phyloP scores from a whole-genome alignment of 2,888 invertebrate genomes.

The Caenorhabditis uteleia region DNA sequence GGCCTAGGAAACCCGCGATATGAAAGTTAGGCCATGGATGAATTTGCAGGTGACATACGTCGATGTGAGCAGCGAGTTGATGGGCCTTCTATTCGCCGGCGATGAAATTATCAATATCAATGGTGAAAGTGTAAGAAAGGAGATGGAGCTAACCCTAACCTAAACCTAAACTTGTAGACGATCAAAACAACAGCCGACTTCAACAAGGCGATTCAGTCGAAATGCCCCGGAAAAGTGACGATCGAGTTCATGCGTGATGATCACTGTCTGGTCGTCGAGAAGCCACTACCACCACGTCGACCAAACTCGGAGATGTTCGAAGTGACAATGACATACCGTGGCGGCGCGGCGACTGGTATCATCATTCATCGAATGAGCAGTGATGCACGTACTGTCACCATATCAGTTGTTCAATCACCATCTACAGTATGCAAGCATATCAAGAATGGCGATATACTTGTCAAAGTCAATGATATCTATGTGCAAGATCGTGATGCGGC shows the following conservation, averaged over 20 bases:
- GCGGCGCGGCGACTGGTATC: slow-evolving; percentile 54
- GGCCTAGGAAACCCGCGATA: background rate
- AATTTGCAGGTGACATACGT: slow-evolving; percentile 29
- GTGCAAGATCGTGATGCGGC: slow-evolving; percentile 47
- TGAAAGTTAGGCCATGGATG: background rate
- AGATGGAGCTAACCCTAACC: background rate
- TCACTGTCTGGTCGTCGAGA: slow-evolving; percentile 46
- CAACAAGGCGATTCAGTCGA: slow-evolving; percentile 23
- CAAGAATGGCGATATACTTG: slow-evolving; percentile 51
- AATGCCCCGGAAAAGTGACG: slow-evolving; percentile 41
- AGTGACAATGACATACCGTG: slow-evolving; percentile 48
- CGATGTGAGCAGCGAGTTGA: slow-evolving; percentile 33
- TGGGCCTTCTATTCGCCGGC: slow-evolving; percentile 34
- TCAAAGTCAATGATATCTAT: slow-evolving; percentile 49
- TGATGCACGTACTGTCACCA: slow-evolving; percentile 41
- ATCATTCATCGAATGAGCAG: slow-evolving; percentile 49
- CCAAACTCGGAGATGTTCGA: slow-evolving; percentile 47
- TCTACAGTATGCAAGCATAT: slow-evolving; percentile 43
- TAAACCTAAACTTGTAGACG: slow-evolving; percentile 17
- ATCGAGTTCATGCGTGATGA: slow-evolving; percentile 54
- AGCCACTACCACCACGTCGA: slow-evolving; percentile 33
- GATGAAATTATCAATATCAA: slow-evolving; percentile 32
- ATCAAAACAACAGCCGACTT: slow-evolving; percentile 43
- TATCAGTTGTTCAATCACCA: slow-evolving; percentile 51
- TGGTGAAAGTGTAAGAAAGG: slow-evolving; percentile 15